Percentiles rank a stretch among this genome's conserved stretches.
Conservation (phyloP, 2,888 invertebrate species). For the Nowickia ferox region DNA sequence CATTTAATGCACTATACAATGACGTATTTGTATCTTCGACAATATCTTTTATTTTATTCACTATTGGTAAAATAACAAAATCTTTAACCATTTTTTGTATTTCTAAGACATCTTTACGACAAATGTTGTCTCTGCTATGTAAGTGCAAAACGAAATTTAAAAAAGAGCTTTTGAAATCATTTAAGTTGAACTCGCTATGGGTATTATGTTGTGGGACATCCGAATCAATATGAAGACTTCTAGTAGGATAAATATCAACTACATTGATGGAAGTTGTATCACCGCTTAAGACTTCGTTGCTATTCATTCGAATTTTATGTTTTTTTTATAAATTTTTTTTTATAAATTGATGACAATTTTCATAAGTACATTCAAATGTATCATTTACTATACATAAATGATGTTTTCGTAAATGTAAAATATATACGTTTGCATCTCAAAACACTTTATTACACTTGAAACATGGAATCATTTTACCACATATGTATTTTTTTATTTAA, state of each 20-base stretch:
- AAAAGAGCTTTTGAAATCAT: slow-evolving; percentile 22
- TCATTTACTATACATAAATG: neutral
- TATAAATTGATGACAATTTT: slow-evolving; percentile 34
- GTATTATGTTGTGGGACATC: neutral
- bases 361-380: slow-evolving; percentile 27
- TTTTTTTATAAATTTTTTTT: slow-evolving; percentile 32
- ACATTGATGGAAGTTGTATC: neutral
- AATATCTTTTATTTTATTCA: slow-evolving; percentile 15
- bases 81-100: slow-evolving; percentile 41
- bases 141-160: slow-evolving; percentile 26
- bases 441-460: slow-evolving; percentile 29
- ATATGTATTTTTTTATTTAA: neutral
- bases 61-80: slow-evolving; percentile 36
- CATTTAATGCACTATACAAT: slow-evolving; percentile 8
- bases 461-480: slow-evolving; percentile 14
- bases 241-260: neutral
- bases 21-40: neutral
- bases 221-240: neutral
- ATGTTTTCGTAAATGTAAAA: slow-evolving; percentile 11
- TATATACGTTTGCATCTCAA: slow-evolving; percentile 5
- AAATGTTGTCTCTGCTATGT: slow-evolving; percentile 21
- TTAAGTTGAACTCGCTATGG: slow-evolving; percentile 5
- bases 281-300: neutral
- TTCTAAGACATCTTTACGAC: slow-evolving; percentile 32
- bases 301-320: neutral